phyloP scores from a whole-genome alignment of 2,113 vertebrate species.

The Cervus canadensis region DNA sequence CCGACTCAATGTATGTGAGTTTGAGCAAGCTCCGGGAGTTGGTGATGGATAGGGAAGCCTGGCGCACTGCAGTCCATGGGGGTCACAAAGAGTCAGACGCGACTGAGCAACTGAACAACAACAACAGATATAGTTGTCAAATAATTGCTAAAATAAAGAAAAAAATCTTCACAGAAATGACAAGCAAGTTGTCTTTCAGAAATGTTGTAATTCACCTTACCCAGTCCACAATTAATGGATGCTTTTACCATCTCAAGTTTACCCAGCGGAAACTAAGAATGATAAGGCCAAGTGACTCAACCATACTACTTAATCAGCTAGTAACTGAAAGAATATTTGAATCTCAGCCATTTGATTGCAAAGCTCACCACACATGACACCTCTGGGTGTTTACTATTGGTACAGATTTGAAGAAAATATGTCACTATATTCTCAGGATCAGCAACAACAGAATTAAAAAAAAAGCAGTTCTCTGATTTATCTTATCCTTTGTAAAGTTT shows the following conservation, averaged over 20 bases:
- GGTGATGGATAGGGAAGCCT: background rate
- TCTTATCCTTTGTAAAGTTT: background rate
- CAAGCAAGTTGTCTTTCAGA: background rate
- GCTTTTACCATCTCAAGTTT: background rate
- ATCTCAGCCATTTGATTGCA: background rate
- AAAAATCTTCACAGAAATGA: background rate
- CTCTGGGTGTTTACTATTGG: background rate
- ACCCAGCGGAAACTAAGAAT: background rate
- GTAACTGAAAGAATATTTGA: background rate
- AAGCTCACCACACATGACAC: background rate
- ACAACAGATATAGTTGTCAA: background rate
- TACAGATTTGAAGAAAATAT: background rate
- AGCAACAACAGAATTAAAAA: background rate
- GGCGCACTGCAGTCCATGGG: background rate
- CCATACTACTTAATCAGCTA: background rate
- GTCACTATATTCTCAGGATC: background rate
- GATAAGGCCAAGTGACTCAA: background rate
- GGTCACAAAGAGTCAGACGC: background rate
- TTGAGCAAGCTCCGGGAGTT: background rate
- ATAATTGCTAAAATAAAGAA: background rate
- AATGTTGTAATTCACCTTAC: background rate
- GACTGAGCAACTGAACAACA: background rate
- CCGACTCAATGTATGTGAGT: background rate
- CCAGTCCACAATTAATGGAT: background rate
- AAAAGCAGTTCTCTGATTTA: background rate